Percentiles rank a stretch among this genome's conserved stretches.
Evolutionary conservation across 2,113 vertebrate genomes (phyloP).

Genomic region (Austrofundulus limnaeus): DNA sequence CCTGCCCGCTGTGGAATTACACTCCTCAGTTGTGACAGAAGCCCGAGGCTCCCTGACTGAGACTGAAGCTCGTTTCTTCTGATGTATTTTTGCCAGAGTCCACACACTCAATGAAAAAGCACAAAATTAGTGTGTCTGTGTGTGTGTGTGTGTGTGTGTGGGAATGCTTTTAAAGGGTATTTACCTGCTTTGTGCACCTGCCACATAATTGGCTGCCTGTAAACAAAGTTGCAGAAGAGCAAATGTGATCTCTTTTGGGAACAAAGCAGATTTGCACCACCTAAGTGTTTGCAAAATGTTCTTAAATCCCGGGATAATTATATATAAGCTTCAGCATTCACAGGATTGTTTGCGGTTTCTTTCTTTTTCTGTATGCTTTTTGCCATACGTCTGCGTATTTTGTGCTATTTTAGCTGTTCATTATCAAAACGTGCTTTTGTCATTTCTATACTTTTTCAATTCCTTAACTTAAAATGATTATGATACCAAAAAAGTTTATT

Average conservation of each 20-base stretch:
- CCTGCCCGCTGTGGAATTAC: conserved; percentile 15
- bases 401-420: too few relatives aligned
- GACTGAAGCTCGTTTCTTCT: conserved; percentile 26
- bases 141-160: conserved; percentile 17
- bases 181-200: conserved; percentile 33
- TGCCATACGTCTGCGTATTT: too few relatives aligned
- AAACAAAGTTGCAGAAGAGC: conserved; percentile 22
- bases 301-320: conserved; percentile 25
- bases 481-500: too few relatives aligned
- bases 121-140: conserved; percentile 32
- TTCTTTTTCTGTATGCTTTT: too few relatives aligned
- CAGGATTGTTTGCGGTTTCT: too few relatives aligned
- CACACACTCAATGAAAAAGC: conserved; percentile 30
- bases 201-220: conserved; percentile 34
- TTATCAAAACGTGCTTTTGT: too few relatives aligned
- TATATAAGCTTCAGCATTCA: too few relatives aligned
- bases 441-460: too few relatives aligned
- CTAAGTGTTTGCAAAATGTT: conserved; percentile 31
- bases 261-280: conserved; percentile 20
- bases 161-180: conserved; percentile 25
- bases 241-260: conserved; percentile 27
- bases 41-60: conserved; percentile 35
- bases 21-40: conserved; percentile 29
- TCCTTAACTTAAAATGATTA: too few relatives aligned
- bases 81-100: conserved; percentile 44